Evolutionary conservation across 2,113 vertebrate species (phyloP), one percentile per base, ranked within the genome.

Genomic region (Corythoichthys haematopterus): DNA sequence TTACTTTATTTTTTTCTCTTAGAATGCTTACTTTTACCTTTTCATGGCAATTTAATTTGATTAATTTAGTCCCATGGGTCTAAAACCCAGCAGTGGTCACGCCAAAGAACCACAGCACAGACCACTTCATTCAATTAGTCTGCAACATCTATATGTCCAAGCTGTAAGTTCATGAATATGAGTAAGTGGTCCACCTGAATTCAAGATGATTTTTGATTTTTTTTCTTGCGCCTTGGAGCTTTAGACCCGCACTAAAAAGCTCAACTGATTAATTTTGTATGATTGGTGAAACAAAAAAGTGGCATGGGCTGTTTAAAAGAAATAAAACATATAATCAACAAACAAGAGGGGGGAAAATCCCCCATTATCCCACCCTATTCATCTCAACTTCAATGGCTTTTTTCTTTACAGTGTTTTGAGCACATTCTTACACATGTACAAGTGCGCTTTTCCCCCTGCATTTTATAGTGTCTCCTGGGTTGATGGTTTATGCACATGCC

Each of bases 81-180:
- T 75, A 83, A 58, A 75, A 62, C 68, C 56, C 36, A 15, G 61
- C 46, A 69, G 71, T 48, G 57, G 66, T 60, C 74, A 68, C 65
- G 79, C 66, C n/a, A 6, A 16, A 69, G 75, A 80, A 65, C 72
- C 60, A 65, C 55, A 81, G 64, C 77, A 76, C 0, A 2, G 52
- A 65, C 59, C 56, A 15, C 62, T 77, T 80, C 43, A 85, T 78
- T 85, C 65, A 78, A 76, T 85, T 85, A 83, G 70, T 70, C 73
- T n/a, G 47, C 78, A 88, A 82, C 80, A 78, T 70, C 48, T 68
- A 83, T 74, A 76, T 52, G 66, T 65, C 59, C 69, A 16, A 43
- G 51, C 3, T 12, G 50, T 28, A 76, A 69, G 77, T 80, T 68
- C 68, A 66, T 45, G 28, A 37, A 35, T 35, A 66, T 38, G 28